Evolutionary conservation across 1,140 invertebrate genomes (phyloP).

Genomic region (Drosophila bocqueti): DNA sequence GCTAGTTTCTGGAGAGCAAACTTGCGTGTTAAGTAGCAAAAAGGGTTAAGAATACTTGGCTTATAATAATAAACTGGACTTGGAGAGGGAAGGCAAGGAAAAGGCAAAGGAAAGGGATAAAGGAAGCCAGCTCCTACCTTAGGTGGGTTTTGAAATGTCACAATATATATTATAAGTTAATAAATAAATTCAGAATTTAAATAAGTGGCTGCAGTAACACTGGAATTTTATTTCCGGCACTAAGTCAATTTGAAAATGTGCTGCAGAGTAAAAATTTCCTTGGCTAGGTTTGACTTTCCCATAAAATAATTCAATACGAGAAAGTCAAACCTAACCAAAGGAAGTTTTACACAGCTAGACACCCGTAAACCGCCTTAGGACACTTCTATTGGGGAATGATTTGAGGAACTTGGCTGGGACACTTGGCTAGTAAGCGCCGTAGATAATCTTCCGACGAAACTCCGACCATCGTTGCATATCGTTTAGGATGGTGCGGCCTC

Average conservation of each 20-base stretch:
- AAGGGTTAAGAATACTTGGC: slow-evolving; percentile 52
- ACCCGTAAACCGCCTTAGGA: not conserved
- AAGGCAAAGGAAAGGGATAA: not conserved
- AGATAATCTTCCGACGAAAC: slow-evolving; percentile 35
- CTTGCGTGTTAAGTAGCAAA: slow-evolving; percentile 59
- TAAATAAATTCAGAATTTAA: not conserved
- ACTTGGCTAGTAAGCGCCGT: slow-evolving; percentile 22
- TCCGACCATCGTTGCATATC: slow-evolving; percentile 33
- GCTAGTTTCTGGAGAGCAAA: slow-evolving; percentile 55
- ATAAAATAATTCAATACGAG: not conserved
- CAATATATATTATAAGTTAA: no score
- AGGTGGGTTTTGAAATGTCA: not conserved
- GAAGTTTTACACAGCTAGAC: not conserved
- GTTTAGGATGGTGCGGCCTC: not conserved
- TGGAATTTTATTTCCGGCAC: not conserved
- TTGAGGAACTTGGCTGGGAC: not conserved
- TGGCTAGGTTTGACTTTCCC: not conserved
- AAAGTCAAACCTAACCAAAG: not conserved
- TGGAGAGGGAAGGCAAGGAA: not conserved
- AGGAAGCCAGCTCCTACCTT: not conserved
- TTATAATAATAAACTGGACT: slow-evolving; percentile 42
- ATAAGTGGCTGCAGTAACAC: not conserved
- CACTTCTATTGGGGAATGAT: no score
- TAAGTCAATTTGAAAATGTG: no score
- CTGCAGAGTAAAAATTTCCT: not conserved